A percentile compares a stretch with the other conserved stretches of the same genome.
phyloP scores from a whole-genome alignment of 2,888 invertebrate genomes.

The Melolontha melolontha region DNA sequence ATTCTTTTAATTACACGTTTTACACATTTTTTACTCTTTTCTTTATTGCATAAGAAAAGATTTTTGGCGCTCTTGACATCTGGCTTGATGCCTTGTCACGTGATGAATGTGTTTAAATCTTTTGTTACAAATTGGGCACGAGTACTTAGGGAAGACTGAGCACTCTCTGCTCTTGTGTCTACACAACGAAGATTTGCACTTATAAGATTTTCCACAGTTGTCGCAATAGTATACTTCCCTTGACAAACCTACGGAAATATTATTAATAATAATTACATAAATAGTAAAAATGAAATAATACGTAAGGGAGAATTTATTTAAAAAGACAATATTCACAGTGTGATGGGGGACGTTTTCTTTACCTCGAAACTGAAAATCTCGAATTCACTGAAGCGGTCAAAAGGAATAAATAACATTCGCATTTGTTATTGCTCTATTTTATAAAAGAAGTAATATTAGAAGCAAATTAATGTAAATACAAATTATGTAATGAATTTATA shows the following conservation, averaged over 20 bases:
- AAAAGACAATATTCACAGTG: no score
- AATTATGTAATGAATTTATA: no score
- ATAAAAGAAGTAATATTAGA: no score
- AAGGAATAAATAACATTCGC: no score
- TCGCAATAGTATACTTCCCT: constrained; percentile 16
- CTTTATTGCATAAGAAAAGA: background rate
- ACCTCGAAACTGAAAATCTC: no score
- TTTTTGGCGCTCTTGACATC: constrained; percentile 7
- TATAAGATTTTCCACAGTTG: constrained; percentile 34
- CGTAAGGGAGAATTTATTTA: no score
- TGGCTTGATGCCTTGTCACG: constrained; percentile 29
- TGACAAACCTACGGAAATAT: constrained; percentile 13
- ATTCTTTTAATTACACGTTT: no score
- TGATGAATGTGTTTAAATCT: constrained; percentile 39
- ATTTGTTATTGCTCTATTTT: no score
- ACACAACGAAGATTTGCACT: constrained; percentile 30
- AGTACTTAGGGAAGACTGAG: constrained; percentile 27
- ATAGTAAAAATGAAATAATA: no score
- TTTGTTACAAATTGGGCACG: constrained; percentile 26
- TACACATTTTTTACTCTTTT: background rate
- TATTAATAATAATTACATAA: background rate
- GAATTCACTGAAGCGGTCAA: no score
- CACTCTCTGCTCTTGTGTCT: constrained; percentile 36
- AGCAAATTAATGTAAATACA: no score
- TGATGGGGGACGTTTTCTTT: no score